Percentiles rank a stretch among this genome's conserved stretches.
Conservation (phyloP, 64 coral and sea anemone genomes). For the Montipora efflorescens region DNA sequence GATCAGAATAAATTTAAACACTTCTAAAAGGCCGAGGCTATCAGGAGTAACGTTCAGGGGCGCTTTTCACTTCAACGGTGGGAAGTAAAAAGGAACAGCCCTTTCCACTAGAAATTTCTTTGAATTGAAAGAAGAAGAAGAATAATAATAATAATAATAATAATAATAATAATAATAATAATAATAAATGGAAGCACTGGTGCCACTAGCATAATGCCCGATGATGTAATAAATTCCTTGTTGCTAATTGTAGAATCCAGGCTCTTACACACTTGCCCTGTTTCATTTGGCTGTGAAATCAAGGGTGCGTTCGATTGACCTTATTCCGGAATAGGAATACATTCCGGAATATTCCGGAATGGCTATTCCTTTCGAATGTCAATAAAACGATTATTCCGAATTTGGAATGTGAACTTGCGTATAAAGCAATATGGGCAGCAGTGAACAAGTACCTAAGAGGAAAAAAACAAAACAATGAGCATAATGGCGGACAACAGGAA, state of each 20-base stretch:
- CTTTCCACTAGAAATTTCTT: neutral
- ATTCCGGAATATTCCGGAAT: too few relatives aligned
- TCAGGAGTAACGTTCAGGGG: neutral
- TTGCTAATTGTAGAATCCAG: neutral
- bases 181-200: neutral
- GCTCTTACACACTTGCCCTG: neutral
- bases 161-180: neutral
- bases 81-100: neutral
- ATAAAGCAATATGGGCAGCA: too few relatives aligned
- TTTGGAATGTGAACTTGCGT: too few relatives aligned
- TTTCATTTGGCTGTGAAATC: neutral
- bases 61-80: neutral
- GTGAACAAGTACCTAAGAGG: too few relatives aligned
- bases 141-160: too few relatives aligned
- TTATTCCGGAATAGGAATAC: too few relatives aligned
- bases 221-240: neutral
- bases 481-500: too few relatives aligned
- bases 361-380: too few relatives aligned
- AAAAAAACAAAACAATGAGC: too few relatives aligned
- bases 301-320: neutral
- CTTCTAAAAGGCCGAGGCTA: neutral
- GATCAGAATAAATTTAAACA: too few relatives aligned
- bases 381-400: too few relatives aligned
- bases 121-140: neutral
- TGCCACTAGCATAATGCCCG: neutral